Evolutionary conservation across 2,888 invertebrate genomes (phyloP).

Genomic region (Melolontha melolontha): DNA sequence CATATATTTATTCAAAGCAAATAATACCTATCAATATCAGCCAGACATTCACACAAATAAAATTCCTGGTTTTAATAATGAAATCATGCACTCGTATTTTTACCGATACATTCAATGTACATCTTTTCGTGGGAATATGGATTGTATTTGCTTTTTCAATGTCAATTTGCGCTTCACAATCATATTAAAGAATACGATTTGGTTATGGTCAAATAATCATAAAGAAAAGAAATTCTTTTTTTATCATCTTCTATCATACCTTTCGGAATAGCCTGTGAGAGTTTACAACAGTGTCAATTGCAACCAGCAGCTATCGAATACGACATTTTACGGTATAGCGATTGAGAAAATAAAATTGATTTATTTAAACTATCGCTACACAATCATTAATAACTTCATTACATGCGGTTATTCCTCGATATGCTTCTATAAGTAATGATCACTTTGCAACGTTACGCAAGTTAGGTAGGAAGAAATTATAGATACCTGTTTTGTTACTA

Average conservation of each 20-base stretch:
- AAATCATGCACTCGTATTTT: constrained; percentile 9
- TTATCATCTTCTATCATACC: not conserved
- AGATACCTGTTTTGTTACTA: too few species aligned
- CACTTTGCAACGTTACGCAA: too few species aligned
- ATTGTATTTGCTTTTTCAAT: constrained; percentile 6
- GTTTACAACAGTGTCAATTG: too few species aligned
- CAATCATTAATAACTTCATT: constrained; percentile 17
- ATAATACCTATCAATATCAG: constrained; percentile 2
- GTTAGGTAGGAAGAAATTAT: too few species aligned
- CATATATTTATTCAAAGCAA: too few species aligned
- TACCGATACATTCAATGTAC: not conserved
- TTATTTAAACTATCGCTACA: too few species aligned
- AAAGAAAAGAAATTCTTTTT: constrained; percentile 8
- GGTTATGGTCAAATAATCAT: constrained; percentile 26
- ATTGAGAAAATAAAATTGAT: too few species aligned
- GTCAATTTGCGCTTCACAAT: constrained; percentile 21
- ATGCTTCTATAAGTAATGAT: not conserved
- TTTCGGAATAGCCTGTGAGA: not conserved
- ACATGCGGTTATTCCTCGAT: not conserved
- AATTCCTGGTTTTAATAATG: constrained; percentile 1
- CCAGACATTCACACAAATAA: constrained; percentile 14
- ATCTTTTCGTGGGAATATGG: constrained; percentile 21
- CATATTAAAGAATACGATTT: constrained; percentile 17
- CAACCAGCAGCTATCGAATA: too few species aligned
- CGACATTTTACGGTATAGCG: too few species aligned